Percentiles rank a stretch among this genome's conserved stretches.
Conservation (phyloP, 2,113 vertebrate species). For the Poecile atricapillus region DNA sequence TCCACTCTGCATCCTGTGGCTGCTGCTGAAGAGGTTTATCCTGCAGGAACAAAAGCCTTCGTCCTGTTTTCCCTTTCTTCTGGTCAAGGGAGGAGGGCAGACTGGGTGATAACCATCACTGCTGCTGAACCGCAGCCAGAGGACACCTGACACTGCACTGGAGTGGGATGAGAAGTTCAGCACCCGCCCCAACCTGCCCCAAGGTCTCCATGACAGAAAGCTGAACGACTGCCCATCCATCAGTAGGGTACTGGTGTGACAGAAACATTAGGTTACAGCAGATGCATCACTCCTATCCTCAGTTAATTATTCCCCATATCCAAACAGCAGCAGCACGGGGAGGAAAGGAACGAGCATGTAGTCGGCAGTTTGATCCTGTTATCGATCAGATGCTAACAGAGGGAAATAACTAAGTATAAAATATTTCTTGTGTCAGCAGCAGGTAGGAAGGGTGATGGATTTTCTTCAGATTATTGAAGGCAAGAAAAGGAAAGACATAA, state of each 20-base stretch:
- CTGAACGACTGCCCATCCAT: not conserved
- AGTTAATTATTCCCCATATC: not conserved
- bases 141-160: accelerated
- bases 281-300: not conserved
- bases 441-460: not conserved
- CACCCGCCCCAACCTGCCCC: accelerated
- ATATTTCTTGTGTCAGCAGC: not conserved
- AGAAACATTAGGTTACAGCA: not conserved
- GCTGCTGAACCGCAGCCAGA: not conserved
- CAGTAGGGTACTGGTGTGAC: not conserved
- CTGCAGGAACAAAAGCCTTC: not conserved
- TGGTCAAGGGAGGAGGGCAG: not conserved
- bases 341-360: not conserved
- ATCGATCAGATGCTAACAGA: not conserved
- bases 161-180: not conserved
- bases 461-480: not conserved
- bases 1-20: not conserved
- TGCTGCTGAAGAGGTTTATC: not conserved
- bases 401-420: not conserved
- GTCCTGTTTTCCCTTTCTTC: not conserved
- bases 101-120: not conserved
- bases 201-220: accelerated
- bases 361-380: not conserved
- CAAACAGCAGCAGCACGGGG: not conserved
- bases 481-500: not conserved